Evolutionary conservation across 1,140 invertebrate genomes (phyloP).

Genomic region (Rhysida immarginata): DNA sequence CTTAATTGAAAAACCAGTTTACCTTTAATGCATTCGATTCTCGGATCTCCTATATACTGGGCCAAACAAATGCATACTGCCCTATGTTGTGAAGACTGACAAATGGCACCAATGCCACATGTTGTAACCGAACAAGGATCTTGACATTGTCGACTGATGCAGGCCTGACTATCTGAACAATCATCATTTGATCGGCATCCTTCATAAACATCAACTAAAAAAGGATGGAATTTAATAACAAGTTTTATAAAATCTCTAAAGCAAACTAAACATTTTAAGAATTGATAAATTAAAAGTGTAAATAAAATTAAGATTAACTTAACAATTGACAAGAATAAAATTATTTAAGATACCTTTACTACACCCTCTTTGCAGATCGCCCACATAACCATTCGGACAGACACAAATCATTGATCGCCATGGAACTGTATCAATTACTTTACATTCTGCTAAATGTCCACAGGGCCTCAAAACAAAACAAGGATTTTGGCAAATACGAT

Average conservation of each 20-base stretch:
- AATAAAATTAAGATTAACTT: background rate
- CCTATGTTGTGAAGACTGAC: slow-evolving; percentile 19
- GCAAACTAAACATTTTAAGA: too few relatives aligned
- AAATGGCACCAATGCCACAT: slow-evolving; percentile 41
- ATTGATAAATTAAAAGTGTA: background rate
- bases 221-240: too few relatives aligned
- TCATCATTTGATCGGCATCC: slow-evolving; percentile 63
- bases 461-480: slow-evolving; percentile 32
- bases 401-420: slow-evolving; percentile 51
- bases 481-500: slow-evolving; percentile 25
- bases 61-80: slow-evolving; percentile 35
- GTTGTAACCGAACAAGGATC: slow-evolving; percentile 62
- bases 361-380: slow-evolving; percentile 45
- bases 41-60: slow-evolving; percentile 72
- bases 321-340: background rate
- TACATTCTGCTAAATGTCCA: slow-evolving; percentile 57
- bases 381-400: slow-evolving; percentile 16
- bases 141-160: slow-evolving; percentile 65
- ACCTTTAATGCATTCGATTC: slow-evolving; percentile 51
- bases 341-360: slow-evolving; percentile 42
- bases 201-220: background rate
- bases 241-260: too few relatives aligned
- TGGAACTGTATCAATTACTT: slow-evolving; percentile 42
- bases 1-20: too few relatives aligned
- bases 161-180: slow-evolving; percentile 57